A percentile compares a stretch with the other conserved stretches of the same genome.
phyloP scores from a whole-genome alignment of 2,797 vertebrate species.

The Pseudochromis fuscus region DNA sequence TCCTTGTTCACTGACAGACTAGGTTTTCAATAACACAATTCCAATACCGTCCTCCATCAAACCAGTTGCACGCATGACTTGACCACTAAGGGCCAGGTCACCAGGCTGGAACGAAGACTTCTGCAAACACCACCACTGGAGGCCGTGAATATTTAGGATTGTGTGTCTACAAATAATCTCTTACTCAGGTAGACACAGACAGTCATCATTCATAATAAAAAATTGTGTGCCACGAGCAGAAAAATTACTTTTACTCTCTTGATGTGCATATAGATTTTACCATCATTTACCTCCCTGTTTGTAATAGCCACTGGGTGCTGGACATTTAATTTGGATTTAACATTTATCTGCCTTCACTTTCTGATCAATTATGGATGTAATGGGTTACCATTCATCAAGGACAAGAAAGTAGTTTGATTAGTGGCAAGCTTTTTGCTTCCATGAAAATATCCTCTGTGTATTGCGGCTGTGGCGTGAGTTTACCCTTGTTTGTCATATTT shows the following conservation, averaged over 20 bases:
- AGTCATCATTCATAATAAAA: neutral
- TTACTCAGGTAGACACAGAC: constrained; percentile 13
- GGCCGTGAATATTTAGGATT: constrained; percentile 4
- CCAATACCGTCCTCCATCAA: constrained; percentile 73
- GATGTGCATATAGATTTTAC: neutral
- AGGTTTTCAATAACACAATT: constrained; percentile 83
- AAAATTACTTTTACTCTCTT: neutral
- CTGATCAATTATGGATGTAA: constrained; percentile 44
- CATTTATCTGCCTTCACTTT: constrained; percentile 41
- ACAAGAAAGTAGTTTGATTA: constrained; percentile 36
- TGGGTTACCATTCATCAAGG: constrained; percentile 28
- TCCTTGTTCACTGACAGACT: constrained; percentile 81
- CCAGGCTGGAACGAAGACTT: constrained; percentile 46
- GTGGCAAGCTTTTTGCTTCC: constrained; percentile 17
- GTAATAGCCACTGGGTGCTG: constrained; percentile 14
- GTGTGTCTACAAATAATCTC: constrained; percentile 7
- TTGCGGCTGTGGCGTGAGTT: neutral
- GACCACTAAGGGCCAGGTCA: constrained; percentile 70
- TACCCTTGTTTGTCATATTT: neutral
- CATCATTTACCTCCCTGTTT: neutral
- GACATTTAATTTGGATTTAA: constrained; percentile 16
- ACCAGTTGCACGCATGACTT: constrained; percentile 72
- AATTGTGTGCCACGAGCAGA: neutral
- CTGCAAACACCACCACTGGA: constrained; percentile 14
- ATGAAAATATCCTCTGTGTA: constrained; percentile 8